Evolutionary conservation across 92 coral and sea anemone species (phyloP).

Genomic region (Hydrozoanthus gracilis): DNA sequence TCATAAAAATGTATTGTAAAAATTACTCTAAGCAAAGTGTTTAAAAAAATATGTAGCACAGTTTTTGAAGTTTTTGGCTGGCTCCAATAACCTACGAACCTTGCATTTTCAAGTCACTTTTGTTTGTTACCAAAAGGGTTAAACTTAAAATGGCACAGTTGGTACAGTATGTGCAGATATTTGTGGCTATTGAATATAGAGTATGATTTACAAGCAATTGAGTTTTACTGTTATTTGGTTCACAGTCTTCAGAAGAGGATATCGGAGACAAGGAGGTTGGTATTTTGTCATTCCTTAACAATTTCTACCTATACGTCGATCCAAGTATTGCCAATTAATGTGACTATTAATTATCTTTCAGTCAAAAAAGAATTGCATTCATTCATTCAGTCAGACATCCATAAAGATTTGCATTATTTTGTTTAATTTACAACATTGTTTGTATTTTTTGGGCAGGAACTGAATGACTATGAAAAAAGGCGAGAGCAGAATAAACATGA

Average conservation of each 20-base stretch:
- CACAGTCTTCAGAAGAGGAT: constrained; percentile 1
- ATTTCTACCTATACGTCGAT: too few relatives aligned
- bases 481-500: not conserved
- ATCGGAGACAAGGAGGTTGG: not conserved
- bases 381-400: not conserved
- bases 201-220: constrained; percentile 26
- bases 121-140: constrained; percentile 1
- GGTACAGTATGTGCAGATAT: not conserved
- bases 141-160: constrained; percentile 4
- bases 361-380: not conserved
- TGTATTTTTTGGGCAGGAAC: constrained; percentile 7
- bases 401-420: not conserved
- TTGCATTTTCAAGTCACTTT: not conserved
- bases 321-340: not conserved
- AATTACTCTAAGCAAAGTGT: not conserved
- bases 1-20: not conserved
- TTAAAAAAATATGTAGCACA: not conserved
- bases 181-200: not conserved
- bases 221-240: constrained; percentile 19
- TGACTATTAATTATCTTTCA: constrained; percentile 2
- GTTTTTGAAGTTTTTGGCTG: not conserved
- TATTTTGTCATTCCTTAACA: not conserved
- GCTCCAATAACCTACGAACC: not conserved
- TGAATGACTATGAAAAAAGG: not conserved
- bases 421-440: not conserved